phyloP scores from a whole-genome alignment of 53 echinoderm and acorn worm genomes.

The Echinometra lucunter region DNA sequence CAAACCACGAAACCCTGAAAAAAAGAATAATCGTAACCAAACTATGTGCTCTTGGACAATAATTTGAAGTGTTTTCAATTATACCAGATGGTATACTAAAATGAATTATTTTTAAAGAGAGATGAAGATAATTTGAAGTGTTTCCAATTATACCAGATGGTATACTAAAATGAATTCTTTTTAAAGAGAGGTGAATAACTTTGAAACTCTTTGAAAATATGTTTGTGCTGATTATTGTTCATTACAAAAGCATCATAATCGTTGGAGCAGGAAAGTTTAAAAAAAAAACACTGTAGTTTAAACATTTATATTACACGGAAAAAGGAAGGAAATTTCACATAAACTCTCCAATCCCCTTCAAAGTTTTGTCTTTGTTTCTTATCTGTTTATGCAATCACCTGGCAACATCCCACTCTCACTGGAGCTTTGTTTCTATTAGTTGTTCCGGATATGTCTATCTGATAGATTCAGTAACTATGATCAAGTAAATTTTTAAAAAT shows the following conservation, averaged over 20 bases:
- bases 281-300: not conserved
- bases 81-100: too few relatives aligned
- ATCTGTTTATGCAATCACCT: constrained; percentile 30
- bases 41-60: too few relatives aligned
- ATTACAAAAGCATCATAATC: not conserved
- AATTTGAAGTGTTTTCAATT: too few relatives aligned
- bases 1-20: too few relatives aligned
- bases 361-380: not conserved
- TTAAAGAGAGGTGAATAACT: not conserved
- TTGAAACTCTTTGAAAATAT: not conserved
- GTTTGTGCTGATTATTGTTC: not conserved
- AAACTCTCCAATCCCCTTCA: not conserved
- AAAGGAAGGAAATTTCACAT: not conserved
- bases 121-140: too few relatives aligned
- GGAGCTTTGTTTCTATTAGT: not conserved
- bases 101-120: too few relatives aligned
- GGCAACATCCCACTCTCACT: not conserved
- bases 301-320: not conserved
- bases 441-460: not conserved
- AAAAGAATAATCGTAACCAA: too few relatives aligned
- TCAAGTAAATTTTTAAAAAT: not conserved
- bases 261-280: not conserved
- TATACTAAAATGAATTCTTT: too few relatives aligned
- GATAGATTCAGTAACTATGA: not conserved
- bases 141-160: too few relatives aligned